phyloP scores from a whole-genome alignment of 23 tunicate species.

The Styela plicata region DNA sequence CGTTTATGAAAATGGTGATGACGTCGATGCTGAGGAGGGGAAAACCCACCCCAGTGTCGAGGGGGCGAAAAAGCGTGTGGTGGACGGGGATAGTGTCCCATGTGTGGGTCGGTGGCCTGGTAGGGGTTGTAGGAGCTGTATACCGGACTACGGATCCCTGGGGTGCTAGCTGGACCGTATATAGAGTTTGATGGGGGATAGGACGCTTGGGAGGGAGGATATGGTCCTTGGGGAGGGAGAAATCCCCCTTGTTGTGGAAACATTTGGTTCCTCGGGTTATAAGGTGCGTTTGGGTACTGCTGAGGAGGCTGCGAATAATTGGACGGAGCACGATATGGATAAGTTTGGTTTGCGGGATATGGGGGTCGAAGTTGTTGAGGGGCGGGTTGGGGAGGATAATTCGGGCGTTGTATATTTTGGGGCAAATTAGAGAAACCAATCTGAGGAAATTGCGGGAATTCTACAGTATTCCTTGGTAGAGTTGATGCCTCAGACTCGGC shows the following conservation, averaged over 20 bases:
- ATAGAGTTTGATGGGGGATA: background rate
- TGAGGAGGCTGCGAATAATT: background rate
- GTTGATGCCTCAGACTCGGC: conserved; percentile 16
- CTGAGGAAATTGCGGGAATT: conserved; percentile 21
- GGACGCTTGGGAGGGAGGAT: background rate
- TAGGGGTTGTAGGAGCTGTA: background rate
- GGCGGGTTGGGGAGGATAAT: conserved; percentile 1
- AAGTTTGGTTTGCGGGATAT: background rate
- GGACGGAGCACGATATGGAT: background rate
- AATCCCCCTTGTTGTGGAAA: background rate
- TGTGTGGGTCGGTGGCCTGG: background rate
- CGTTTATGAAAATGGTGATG: background rate
- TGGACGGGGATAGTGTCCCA: background rate
- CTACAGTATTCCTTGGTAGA: background rate
- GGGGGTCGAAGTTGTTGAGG: background rate
- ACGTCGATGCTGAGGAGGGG: conserved; percentile 2
- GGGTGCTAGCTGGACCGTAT: background rate
- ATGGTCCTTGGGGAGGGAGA: background rate
- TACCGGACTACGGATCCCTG: background rate
- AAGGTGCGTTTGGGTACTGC: background rate
- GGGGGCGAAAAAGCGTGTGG: conserved; percentile 21
- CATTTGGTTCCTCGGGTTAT: background rate
- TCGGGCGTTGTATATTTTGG: background rate
- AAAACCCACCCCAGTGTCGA: conserved; percentile 5
- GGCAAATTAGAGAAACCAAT: background rate